These are phyloP conservation scores for Hippocampus abdominalis DNA, from an alignment of 2,113 vertebrate genomes.

Conservation along the genomic window DNA sequence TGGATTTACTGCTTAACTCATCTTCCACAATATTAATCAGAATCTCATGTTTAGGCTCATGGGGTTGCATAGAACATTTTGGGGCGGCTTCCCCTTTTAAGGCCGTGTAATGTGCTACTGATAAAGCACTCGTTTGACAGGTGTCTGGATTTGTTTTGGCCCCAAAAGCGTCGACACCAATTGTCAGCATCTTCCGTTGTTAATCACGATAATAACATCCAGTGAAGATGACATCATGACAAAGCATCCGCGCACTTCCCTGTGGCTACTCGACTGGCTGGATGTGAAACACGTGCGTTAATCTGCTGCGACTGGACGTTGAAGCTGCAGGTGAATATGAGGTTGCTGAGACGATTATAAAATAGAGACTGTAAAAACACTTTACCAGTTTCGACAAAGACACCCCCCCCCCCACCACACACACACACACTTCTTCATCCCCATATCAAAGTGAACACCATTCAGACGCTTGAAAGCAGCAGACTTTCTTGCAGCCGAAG, in stretches of 20 bases:
- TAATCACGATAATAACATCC: not conserved
- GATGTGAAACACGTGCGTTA: not conserved
- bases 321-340: conserved; percentile 23
- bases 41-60: too few relatives aligned
- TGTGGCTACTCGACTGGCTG: not conserved
- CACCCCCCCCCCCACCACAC: not conserved
- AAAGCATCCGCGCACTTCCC: not conserved
- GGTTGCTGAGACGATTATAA: conserved; percentile 26
- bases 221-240: not conserved
- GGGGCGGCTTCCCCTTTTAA: too few relatives aligned
- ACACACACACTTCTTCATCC: conserved; percentile 23
- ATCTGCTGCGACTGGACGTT: conserved; percentile 13
- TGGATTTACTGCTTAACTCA: too few relatives aligned
- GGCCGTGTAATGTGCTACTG: not conserved
- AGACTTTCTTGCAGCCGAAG: conserved; percentile 18
- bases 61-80: too few relatives aligned
- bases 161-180: not conserved
- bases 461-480: conserved; percentile 22
- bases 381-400: conserved; percentile 49
- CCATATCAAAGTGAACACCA: conserved; percentile 49
- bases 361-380: conserved; percentile 36
- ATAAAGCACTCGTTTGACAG: not conserved
- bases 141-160: not conserved
- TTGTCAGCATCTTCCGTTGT: not conserved
- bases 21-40: too few relatives aligned